Evolutionary conservation across 2,797 vertebrate species (phyloP), one percentile per base, ranked within the genome.

Genomic region (Clarias pachynema): DNA sequence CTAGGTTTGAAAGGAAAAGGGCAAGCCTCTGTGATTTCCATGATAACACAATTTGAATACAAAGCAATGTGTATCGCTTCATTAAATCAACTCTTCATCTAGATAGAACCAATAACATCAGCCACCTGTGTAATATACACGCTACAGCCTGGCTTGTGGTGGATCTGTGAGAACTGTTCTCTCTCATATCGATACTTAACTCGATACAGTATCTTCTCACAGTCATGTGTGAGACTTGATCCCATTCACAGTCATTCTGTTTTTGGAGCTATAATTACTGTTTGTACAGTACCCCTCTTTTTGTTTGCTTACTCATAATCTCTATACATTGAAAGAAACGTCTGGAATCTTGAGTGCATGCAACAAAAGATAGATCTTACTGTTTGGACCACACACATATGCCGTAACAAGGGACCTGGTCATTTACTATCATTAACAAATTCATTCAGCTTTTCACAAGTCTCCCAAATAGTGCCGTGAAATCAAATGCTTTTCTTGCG

Each of bases 201-300:
- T n/a, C 0, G 40, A 26, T 49, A 49, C n/a, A 65, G 16, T 34
- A n/a, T 44, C 22, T 60, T 79, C 74, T 78, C 29, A 57, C 29
- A 59, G 56, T 59, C 56, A 60, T 78, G 15, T 18, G n/a, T 53
- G 72, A n/a, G 72, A 78, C 9, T 37, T 62, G 59, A 63, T 63
- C 59, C 34, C 31, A 14, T 63, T 31, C 74, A 57, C 26, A 59
- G 53, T 31, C 53, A 53, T 44, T 74, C 72, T 75, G 72, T 31
- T 80, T 44, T 9, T 82, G 78, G 31, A 78, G 26, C 24, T 75
- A 57, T 79, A 79, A 63, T 65, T 44, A 80, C 78, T 20, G 44
- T 63, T 49, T 65, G 57, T 40, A 80, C 20, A 57, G 44, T 65
- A 26, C 59, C 24, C 5, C 24, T 62, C 22, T 37, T 79, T n/a